phyloP scores from a whole-genome alignment of 2,888 invertebrate genomes.

The Drosophila falleni region DNA sequence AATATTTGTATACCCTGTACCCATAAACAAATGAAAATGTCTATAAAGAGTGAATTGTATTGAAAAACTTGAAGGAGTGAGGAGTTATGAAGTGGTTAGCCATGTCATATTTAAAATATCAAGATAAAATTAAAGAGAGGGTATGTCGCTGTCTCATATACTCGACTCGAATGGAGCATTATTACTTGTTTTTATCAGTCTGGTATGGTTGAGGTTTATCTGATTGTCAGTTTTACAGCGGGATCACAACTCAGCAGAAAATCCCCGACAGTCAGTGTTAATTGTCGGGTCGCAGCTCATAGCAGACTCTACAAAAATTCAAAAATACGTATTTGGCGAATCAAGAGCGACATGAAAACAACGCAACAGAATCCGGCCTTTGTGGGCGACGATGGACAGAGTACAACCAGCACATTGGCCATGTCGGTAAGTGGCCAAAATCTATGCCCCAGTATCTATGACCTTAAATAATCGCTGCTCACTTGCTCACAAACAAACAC shows the following conservation, averaged over 20 bases:
- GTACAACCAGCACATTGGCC: slow-evolving; percentile 65
- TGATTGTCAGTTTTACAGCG: slow-evolving; percentile 65
- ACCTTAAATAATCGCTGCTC: slow-evolving; percentile 53
- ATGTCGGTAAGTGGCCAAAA: slow-evolving; percentile 62
- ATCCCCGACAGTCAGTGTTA: slow-evolving; percentile 37
- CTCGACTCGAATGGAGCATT: background rate
- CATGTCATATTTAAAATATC: background rate
- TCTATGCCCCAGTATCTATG: slow-evolving; percentile 34
- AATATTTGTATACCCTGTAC: slow-evolving; percentile 16
- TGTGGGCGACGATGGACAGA: slow-evolving; percentile 82
- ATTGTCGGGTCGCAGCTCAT: slow-evolving; percentile 39
- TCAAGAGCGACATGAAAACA: slow-evolving; percentile 46
- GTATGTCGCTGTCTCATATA: background rate
- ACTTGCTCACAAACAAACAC: background rate
- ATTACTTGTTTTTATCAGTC: slow-evolving; percentile 39
- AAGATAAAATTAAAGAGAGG: background rate
- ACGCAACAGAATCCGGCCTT: slow-evolving; percentile 83
- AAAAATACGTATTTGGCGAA: slow-evolving; percentile 5
- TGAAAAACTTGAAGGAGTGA: background rate
- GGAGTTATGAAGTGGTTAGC: background rate
- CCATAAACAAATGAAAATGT: accelerated
- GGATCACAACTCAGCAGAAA: slow-evolving; percentile 37
- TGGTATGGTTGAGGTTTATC: slow-evolving; percentile 38
- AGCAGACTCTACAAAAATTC: slow-evolving; percentile 25
- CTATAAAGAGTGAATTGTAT: background rate